Evolutionary conservation across 2,113 vertebrate genomes (phyloP).

Genomic region (Peromyscus polionotus): DNA sequence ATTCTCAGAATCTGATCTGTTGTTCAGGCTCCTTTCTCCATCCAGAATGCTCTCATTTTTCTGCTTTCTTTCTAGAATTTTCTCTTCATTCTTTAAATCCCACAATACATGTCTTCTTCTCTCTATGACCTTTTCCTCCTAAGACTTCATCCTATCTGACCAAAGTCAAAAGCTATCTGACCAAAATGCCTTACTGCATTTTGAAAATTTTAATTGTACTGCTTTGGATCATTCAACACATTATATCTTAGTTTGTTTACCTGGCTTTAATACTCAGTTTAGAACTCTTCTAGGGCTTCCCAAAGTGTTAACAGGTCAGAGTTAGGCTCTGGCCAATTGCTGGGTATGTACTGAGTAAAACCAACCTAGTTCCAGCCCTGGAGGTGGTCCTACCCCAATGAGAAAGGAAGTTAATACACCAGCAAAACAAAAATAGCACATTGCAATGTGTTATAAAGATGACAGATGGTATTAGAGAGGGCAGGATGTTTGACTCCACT

Average conservation of each 20-base stretch:
- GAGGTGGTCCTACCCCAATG: neutral
- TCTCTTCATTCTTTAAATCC: neutral
- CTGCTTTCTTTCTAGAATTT: neutral
- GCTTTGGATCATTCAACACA: neutral
- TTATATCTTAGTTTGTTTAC: neutral
- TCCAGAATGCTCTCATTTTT: neutral
- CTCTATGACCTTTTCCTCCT: neutral
- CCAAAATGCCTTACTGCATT: neutral
- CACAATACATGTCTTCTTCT: neutral
- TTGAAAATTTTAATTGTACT: neutral
- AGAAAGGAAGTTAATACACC: neutral
- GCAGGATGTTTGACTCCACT: neutral
- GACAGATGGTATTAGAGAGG: neutral
- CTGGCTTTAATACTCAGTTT: neutral
- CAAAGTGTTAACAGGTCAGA: neutral
- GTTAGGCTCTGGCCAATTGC: neutral
- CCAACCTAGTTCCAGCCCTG: neutral
- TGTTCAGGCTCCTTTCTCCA: neutral
- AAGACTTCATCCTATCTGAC: neutral
- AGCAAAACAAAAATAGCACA: neutral
- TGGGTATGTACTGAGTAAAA: neutral
- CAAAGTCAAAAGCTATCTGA: neutral
- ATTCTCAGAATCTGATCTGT: fast-evolving
- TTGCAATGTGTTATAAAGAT: fast-evolving
- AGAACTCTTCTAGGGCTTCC: neutral